Base-by-base conservation (phyloP, 2,888 invertebrate genomes). In the Pseudococcus longispinus region DNA sequence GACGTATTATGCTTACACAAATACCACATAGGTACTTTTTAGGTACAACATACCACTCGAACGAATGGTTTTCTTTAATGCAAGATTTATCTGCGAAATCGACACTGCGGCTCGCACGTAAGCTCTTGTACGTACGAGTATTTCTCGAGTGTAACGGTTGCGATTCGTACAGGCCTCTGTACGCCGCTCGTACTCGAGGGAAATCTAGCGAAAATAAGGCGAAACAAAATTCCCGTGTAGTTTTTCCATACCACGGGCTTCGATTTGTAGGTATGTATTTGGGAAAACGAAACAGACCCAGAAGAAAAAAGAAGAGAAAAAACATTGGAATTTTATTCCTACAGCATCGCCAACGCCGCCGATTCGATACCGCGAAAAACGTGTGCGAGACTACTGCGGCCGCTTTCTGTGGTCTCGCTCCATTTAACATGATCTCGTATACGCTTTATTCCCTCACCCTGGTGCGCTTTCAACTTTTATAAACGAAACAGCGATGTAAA, bases 61-160 rank as follows among this genome's bases (percentile, higher is more conserved):
- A 37, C 37, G 37, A 46, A 60, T 60, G 60, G 23, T 26, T 60
- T 65, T 26, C 65, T 23, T 23, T 65, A 65, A 65, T 65, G 65
- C 65, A 65, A 65, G 65, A 65, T 65, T 65, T 65, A 65, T 65
- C 65, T 65, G 26, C 20, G 65, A 65, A 65, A 65, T 65, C 74
- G 74, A 74, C 15, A 74, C n/a, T 37, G 37, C n/a, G 32, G 74
- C 74, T 51, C 74, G 4, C 37, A 18, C n/a, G 51, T n/a, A 46
- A 46, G 37, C 37, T 37, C 37, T 51, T n/a, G 8, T 5, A 51
- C 51, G n/a, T 51, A n/a, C 13, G 51, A 11, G 13, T 51, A 51
- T 51, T 51, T 51, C 51, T 51, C 51, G 51, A n/a, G 51, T 51
- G 51, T 51, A 51, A 51, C 32, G 74, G 29, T 32, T 74, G 18